Conservation (phyloP, 2,888 invertebrate genomes). For the Cephus sareptanus region DNA sequence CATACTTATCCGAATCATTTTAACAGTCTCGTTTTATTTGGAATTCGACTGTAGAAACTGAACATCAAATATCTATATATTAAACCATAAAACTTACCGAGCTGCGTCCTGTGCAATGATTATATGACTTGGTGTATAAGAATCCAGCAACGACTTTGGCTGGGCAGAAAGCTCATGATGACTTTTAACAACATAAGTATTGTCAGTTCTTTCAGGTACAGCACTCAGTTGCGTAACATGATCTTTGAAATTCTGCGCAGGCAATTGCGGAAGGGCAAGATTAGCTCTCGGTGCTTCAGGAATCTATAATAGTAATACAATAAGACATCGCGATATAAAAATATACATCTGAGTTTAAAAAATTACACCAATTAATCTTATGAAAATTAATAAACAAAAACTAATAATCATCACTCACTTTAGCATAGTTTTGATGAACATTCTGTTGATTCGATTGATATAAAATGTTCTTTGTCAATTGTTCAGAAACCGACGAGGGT, state of each 20-base stretch:
- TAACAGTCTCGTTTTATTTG: neutral
- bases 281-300: constrained; percentile 35
- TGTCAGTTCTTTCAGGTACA: constrained; percentile 37
- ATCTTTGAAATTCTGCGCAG: constrained; percentile 49
- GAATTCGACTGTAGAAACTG: neutral
- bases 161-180: constrained; percentile 35
- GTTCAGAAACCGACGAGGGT: constrained; percentile 34
- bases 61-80: neutral
- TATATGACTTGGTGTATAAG: constrained; percentile 66
- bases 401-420: constrained; percentile 32
- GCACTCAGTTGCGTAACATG: constrained; percentile 36
- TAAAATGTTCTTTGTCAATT: constrained; percentile 29
- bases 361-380: neutral
- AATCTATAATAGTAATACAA: constrained; percentile 30
- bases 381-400: constrained; percentile 1
- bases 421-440: constrained; percentile 42
- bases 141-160: constrained; percentile 68
- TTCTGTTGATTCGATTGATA: constrained; percentile 23
- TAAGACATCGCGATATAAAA: neutral
- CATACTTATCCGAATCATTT: neutral
- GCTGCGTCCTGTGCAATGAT: constrained; percentile 58
- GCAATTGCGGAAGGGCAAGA: constrained; percentile 46
- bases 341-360: neutral
- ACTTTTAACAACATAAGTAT: constrained; percentile 29
- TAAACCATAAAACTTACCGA: constrained; percentile 38